A percentile compares a stretch with the other conserved stretches of the same genome.
These are phyloP conservation scores for Prietella phreatophila DNA, from an alignment of 2,113 vertebrate genomes.

Conservation along the genomic window DNA sequence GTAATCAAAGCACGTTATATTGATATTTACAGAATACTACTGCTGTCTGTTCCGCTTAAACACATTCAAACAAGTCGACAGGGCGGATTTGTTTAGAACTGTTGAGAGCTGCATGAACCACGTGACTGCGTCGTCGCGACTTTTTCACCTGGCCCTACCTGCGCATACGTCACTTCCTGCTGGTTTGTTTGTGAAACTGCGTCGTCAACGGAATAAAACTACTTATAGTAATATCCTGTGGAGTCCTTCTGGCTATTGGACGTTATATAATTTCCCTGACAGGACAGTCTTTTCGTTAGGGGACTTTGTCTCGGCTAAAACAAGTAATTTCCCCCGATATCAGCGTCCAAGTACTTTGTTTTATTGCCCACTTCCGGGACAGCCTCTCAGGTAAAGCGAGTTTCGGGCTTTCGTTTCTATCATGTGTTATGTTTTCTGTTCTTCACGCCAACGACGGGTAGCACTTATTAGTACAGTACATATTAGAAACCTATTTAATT, in stretches of 20 bases:
- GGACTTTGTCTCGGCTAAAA: not conserved
- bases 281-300: not conserved
- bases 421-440: not conserved
- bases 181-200: constrained; percentile 62
- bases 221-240: constrained; percentile 46
- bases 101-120: too few relatives aligned
- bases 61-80: too few relatives aligned
- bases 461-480: not conserved
- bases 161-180: constrained; percentile 53
- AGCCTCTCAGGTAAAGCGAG: constrained; percentile 72
- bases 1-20: too few relatives aligned
- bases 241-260: not conserved
- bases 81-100: too few relatives aligned
- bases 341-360: constrained; percentile 54
- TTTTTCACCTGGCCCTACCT: constrained; percentile 56
- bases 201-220: constrained; percentile 47
- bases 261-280: not conserved
- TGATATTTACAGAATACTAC: too few relatives aligned
- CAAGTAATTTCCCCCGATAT: not conserved
- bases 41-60: too few relatives aligned
- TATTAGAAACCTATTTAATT: not conserved
- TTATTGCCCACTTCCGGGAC: constrained; percentile 69
- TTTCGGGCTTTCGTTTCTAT: constrained; percentile 58
- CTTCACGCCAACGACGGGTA: not conserved
- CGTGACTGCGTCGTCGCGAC: too few relatives aligned